Evolutionary conservation across 2,888 invertebrate genomes (phyloP).

Genomic region (Troides oblongomaculatus): DNA sequence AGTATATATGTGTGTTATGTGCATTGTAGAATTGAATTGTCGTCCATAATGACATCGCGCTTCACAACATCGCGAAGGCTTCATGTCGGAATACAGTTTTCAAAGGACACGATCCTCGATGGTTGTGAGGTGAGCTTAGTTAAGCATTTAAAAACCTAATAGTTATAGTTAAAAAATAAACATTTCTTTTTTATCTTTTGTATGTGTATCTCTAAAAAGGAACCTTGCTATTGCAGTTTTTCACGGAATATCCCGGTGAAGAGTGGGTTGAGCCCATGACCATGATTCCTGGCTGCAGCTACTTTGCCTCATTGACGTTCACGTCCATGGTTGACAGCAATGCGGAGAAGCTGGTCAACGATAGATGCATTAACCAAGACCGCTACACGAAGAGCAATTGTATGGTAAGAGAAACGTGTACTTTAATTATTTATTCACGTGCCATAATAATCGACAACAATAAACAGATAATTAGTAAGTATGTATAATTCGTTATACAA

Average conservation of each 20-base stretch:
- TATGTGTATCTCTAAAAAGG: too few relatives aligned
- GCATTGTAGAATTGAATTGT: constrained; percentile 29
- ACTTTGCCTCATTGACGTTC: constrained; percentile 50
- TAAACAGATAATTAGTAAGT: too few relatives aligned
- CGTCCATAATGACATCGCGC: constrained; percentile 21
- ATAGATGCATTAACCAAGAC: constrained; percentile 31
- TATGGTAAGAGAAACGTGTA: constrained; percentile 30
- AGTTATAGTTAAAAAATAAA: background rate
- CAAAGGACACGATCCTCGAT: constrained; percentile 37
- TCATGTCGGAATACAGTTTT: constrained; percentile 51
- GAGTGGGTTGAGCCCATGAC: constrained; percentile 43
- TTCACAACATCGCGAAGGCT: constrained; percentile 37
- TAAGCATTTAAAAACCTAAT: too few relatives aligned
- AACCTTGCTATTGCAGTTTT: constrained; percentile 43
- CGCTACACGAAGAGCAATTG: constrained; percentile 36
- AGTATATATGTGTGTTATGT: too few relatives aligned
- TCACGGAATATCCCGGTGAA: constrained; percentile 51
- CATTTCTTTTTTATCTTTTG: too few relatives aligned
- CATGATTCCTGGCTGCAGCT: constrained; percentile 46
- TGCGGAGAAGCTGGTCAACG: constrained; percentile 43
- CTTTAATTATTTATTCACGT: background rate
- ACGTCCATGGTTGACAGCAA: constrained; percentile 44
- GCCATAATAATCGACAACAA: background rate
- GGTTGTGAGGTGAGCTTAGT: constrained; percentile 50
- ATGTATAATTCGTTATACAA: too few relatives aligned